Base-by-base conservation (phyloP, 2,797 vertebrate genomes). In the Potorous gilbertii region DNA sequence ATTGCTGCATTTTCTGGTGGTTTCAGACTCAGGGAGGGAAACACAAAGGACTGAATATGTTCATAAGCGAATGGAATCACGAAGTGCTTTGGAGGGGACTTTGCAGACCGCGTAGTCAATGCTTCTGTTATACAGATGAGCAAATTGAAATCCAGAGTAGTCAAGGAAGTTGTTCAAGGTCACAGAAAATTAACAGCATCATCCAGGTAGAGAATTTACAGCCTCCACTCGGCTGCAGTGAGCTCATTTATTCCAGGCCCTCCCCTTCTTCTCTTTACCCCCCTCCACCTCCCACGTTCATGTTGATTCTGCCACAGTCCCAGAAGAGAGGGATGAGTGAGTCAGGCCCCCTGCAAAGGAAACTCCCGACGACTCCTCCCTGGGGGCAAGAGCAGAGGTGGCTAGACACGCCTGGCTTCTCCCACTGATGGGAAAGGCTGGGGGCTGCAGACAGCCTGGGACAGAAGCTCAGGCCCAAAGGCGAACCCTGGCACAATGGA, bases 281-380 rank as follows among this genome's bases (percentile, higher is more conserved):
- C 57, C 28, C 56, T 18, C 18, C 12, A 16, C 14, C 55, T 21
- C 66, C 34, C n/a, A 74, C 3, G 1, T 52, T 57, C 10, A 66
- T 0, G 0, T 2, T 3, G 10, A 21, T 5, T 1, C 91, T 56
- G 46, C 92, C 29, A 1, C 16, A 56, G 91, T 14, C 0, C 52
- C 29, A 11, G 74, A 74, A n/a, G 31, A 34, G 16, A n/a, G n/a
- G 31, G 34, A 56, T 0, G 0, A 2, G n/a, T 6, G 59, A 96
- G 40, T 34, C 90, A 92, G 0, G 11, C 54, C 21, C 28, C 0
- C 6, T 55, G 6, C 62, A 50, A 81, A 29, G 89, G 96, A 91
- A 93, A 56, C 54, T 66, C 90, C 92, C 16, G 0, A 74, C 0
- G 0, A 74, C 1, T 59, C 52, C 62, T 95, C 54, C 90, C 91